These are phyloP conservation scores for Galerucella nymphaeae DNA, from an alignment of 2,888 invertebrate species.

Conservation along the genomic window DNA sequence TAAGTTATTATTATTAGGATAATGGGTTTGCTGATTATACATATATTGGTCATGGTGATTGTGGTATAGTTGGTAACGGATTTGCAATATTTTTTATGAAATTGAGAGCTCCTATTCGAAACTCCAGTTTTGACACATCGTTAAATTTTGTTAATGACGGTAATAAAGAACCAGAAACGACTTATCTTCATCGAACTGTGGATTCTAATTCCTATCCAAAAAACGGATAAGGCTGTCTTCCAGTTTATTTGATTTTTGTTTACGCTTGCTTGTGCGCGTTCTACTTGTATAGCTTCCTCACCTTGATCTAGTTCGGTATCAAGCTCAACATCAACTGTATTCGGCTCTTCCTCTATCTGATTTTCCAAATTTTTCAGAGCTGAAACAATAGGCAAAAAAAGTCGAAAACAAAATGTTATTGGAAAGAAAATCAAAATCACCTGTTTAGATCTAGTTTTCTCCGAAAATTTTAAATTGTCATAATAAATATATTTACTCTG, in stretches of 20 bases:
- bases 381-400: slow-evolving; percentile 11
- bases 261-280: slow-evolving; percentile 5
- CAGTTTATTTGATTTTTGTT: slow-evolving; percentile 11
- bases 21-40: background rate
- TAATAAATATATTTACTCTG: slow-evolving; percentile 20
- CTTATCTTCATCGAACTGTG: slow-evolving; percentile 13
- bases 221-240: background rate
- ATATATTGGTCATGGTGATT: background rate
- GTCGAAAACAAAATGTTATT: background rate
- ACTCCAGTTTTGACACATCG: slow-evolving; percentile 4
- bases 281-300: background rate
- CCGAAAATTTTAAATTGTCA: slow-evolving; percentile 17
- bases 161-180: slow-evolving; percentile 7
- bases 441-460: slow-evolving; percentile 10
- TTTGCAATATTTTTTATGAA: background rate
- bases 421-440: background rate
- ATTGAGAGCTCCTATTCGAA: slow-evolving; percentile 18
- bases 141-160: background rate
- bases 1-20: background rate
- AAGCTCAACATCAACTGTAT: slow-evolving; percentile 7
- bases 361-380: slow-evolving; percentile 16
- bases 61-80: slow-evolving; percentile 8
- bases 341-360: background rate
- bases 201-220: slow-evolving; percentile 14
- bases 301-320: slow-evolving; percentile 5